These are phyloP conservation scores for Sericinus montela DNA, from an alignment of 2,888 invertebrate species.

Conservation along the genomic window DNA sequence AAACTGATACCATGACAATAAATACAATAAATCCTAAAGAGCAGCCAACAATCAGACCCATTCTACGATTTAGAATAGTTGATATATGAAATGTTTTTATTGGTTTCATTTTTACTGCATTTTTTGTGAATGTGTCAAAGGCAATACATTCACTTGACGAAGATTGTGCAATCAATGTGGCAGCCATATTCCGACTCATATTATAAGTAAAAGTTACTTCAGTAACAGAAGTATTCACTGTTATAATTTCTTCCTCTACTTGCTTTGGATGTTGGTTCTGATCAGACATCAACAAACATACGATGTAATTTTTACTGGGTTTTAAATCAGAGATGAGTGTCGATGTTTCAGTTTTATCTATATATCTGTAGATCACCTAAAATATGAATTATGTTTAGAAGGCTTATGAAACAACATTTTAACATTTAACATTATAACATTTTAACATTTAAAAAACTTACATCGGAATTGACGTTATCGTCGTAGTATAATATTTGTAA, in stretches of 20 bases:
- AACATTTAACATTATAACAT: not conserved
- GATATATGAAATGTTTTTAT: slow-evolving; percentile 54
- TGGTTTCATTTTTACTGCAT: slow-evolving; percentile 43
- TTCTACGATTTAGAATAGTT: slow-evolving; percentile 57
- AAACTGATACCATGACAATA: slow-evolving; percentile 67
- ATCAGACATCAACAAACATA: slow-evolving; percentile 59
- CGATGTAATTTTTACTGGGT: slow-evolving; percentile 57
- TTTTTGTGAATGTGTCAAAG: slow-evolving; percentile 62
- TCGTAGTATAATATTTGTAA: slow-evolving; percentile 90
- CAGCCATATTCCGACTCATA: slow-evolving; percentile 56
- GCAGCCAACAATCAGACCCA: slow-evolving; percentile 71
- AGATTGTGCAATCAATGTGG: slow-evolving; percentile 55
- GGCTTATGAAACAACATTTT: not conserved
- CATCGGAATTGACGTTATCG: slow-evolving; percentile 50
- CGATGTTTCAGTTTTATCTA: slow-evolving; percentile 60
- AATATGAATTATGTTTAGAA: not conserved
- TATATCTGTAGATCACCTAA: slow-evolving; percentile 61
- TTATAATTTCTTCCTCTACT: slow-evolving; percentile 36
- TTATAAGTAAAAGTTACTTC: slow-evolving; percentile 46
- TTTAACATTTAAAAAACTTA: slow-evolving; percentile 31
- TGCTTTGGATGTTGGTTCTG: slow-evolving; percentile 47
- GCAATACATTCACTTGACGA: slow-evolving; percentile 68
- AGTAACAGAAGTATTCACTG: slow-evolving; percentile 42
- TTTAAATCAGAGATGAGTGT: slow-evolving; percentile 53
- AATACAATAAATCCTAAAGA: slow-evolving; percentile 67